Evolutionary conservation across 2,888 invertebrate species (phyloP).

Genomic region (Pheosia gnoma): DNA sequence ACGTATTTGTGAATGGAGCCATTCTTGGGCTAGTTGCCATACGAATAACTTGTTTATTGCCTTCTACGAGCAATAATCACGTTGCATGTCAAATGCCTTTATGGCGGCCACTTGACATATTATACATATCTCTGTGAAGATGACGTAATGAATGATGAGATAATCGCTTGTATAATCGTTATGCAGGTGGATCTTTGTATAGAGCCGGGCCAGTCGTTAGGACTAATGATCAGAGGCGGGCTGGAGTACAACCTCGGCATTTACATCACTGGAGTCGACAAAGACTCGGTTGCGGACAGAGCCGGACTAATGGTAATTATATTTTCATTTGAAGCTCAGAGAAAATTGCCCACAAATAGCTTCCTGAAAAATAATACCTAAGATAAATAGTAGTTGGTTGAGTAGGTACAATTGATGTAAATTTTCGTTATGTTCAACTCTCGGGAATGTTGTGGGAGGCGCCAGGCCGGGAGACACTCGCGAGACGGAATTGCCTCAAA

Average conservation of each 20-base stretch:
- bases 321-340: slow-evolving; percentile 10
- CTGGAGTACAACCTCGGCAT: slow-evolving; percentile 97
- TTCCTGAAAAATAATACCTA: not conserved
- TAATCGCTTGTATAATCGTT: slow-evolving; percentile 23
- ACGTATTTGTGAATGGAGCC: slow-evolving; percentile 40
- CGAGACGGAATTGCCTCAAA: slow-evolving; percentile 40
- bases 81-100: slow-evolving; percentile 13
- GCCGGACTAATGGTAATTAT: slow-evolving; percentile 91
- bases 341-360: not conserved
- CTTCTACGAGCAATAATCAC: slow-evolving; percentile 23
- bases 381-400: not conserved
- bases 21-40: slow-evolving; percentile 21
- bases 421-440: slow-evolving; percentile 30
- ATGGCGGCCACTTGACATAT: slow-evolving; percentile 17
- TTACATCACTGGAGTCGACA: slow-evolving; percentile 97
- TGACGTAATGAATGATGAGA: slow-evolving; percentile 7
- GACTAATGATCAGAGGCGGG: slow-evolving; percentile 97
- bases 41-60: slow-evolving; percentile 31
- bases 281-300: slow-evolving; percentile 95
- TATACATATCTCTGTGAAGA: not conserved
- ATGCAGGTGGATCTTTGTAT: slow-evolving; percentile 92
- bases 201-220: slow-evolving; percentile 95
- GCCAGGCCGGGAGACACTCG: slow-evolving; percentile 27
- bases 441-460: slow-evolving; percentile 25
- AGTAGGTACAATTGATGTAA: slow-evolving; percentile 15